Evolutionary conservation across 2,797 vertebrate genomes (phyloP), one percentile per base, ranked within the genome.

Genomic region (Staurois parvus): DNA sequence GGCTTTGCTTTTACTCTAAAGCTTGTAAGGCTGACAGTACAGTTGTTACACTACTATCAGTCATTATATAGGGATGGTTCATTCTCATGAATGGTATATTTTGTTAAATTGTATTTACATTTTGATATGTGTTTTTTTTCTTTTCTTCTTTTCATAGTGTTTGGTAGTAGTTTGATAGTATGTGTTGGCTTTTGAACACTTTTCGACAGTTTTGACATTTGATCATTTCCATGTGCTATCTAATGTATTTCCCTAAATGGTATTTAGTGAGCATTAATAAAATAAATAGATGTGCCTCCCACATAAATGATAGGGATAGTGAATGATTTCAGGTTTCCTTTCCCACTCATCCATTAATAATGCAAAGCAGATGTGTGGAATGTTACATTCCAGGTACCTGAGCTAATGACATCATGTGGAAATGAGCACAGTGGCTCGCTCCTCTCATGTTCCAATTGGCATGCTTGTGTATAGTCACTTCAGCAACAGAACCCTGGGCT

Each of bases 381-480:
- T 89, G 91, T 89, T 88, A 92, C 96, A 97, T 98, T 97, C 97
- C 96, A 95, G 91, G 92, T 95, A 94, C 94, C 92, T 96, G 96
- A 97, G 95, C 95, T 96, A 97, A 98, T 95, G 94, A 90, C 91
- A 90, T 89, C 90, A 0, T n/a, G 64, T 88, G 87, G 89, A 91
- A 90, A 92, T 90, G 88, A 91, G 91, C 90, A 93, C 89, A 89
- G 89, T 93, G 93, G 90, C 92, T 91, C 90, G 26, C 90, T 90
- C 90, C 91, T 92, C 91, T 91, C 91, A 76, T 30, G 75, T 88
- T 90, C 88, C 88, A 90, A 86, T 37, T 40, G 28, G 30, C 42
- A 29, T 21, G 28, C 32, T 15, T 48, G 9, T 10, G 34, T 72
- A 56, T 10, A 30, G 64, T 68, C 40, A 48, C 12, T 48, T 15